Conservation (phyloP, 2,888 invertebrate species). For the Petrophora chlorosata region DNA sequence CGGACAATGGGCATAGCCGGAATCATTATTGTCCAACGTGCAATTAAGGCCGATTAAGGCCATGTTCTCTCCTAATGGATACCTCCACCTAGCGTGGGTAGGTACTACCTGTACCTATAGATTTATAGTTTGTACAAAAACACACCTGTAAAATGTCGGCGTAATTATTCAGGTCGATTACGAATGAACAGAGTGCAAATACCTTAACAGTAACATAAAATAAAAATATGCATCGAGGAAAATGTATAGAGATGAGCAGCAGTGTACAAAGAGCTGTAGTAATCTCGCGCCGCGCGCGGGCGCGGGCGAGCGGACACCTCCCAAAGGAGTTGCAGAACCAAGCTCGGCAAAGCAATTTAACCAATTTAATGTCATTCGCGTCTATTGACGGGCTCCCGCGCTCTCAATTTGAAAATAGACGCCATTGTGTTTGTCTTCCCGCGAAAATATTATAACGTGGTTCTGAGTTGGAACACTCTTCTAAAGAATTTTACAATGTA, state of each 20-base stretch:
- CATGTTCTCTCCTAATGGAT: constrained; percentile 16
- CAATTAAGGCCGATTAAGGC: constrained; percentile 18
- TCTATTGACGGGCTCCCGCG: constrained; percentile 76
- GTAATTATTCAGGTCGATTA: no score
- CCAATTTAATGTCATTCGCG: constrained; percentile 80
- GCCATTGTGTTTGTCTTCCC: constrained; percentile 65
- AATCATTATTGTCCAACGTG: constrained; percentile 24
- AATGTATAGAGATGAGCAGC: constrained; percentile 51
- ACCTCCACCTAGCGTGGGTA: constrained; percentile 4
- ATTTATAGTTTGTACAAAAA: no score
- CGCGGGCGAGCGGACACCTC: constrained; percentile 58
- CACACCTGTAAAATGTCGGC: no score
- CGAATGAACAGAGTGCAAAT: no score
- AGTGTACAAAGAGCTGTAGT: constrained; percentile 50
- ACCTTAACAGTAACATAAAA: constrained; percentile 34
- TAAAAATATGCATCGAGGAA: constrained; percentile 44
- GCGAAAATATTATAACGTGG: constrained; percentile 53
- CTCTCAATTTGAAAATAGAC: constrained; percentile 79
- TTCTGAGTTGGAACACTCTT: no score
- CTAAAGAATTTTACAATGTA: no score
- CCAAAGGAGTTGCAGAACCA: constrained; percentile 68
- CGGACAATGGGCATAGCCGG: constrained; percentile 21
- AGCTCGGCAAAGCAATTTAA: constrained; percentile 77
- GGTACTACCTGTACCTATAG: no score
- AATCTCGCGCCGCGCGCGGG: constrained; percentile 41